Conservation (phyloP, 2,797 vertebrate species). For the Taenioides sp. region DNA sequence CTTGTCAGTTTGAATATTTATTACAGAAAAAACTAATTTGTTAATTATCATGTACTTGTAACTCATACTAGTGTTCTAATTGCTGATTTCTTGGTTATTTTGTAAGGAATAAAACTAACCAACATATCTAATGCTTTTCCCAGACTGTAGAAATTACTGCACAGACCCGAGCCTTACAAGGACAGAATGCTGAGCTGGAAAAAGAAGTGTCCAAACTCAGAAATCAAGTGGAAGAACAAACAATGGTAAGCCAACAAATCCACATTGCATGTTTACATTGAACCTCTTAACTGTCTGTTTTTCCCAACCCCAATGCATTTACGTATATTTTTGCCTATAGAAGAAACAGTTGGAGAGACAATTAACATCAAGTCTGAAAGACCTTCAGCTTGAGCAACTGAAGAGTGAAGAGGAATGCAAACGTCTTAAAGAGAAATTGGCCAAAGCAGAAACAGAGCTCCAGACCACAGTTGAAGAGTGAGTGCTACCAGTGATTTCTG, state of each 20-base stretch:
- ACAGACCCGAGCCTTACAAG: constrained; percentile 85
- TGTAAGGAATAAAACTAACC: constrained; percentile 10
- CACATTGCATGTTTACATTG: no score
- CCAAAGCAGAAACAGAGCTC: constrained; percentile 86
- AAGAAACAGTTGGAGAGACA: constrained; percentile 78
- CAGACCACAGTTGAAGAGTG: constrained; percentile 90
- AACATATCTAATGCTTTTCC: constrained; percentile 25
- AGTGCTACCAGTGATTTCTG: constrained; percentile 57
- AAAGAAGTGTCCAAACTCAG: constrained; percentile 82
- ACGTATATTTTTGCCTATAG: constrained; percentile 53
- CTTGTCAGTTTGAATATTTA: background rate
- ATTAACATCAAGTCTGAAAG: constrained; percentile 73
- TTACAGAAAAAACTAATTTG: background rate
- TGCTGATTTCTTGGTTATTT: constrained; percentile 1
- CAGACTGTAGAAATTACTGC: constrained; percentile 79
- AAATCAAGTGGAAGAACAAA: constrained; percentile 83
- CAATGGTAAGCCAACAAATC: constrained; percentile 73
- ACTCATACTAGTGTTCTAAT: background rate
- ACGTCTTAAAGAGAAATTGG: constrained; percentile 78
- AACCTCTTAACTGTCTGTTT: background rate
- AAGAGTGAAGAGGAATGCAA: constrained; percentile 76
- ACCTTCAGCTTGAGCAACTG: constrained; percentile 79
- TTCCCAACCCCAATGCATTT: background rate
- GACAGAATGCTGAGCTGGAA: constrained; percentile 86
- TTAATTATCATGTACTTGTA: background rate